Base-by-base conservation (phyloP, 2,888 invertebrate species). In the Mylabris sibirica region DNA sequence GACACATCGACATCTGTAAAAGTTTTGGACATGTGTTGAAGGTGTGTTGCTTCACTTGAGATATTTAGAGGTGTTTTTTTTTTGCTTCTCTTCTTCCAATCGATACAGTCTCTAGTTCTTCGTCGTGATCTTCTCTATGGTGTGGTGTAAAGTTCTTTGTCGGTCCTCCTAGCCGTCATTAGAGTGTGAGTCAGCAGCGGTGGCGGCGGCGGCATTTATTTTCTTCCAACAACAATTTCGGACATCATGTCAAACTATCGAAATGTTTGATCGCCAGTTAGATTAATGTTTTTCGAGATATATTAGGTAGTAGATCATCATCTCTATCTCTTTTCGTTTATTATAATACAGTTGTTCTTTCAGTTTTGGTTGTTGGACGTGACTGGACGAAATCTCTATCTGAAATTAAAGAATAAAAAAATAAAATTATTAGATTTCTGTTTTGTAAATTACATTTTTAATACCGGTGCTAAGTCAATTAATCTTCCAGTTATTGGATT, bases 261-360 rank as follows among this genome's bases (percentile, higher is more conserved):
- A 81, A 81, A 81, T 79, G 79, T 83, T 83, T 83, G 82, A 83
- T 82, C 30, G 82, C 80, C 82, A 81, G 82, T 78, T 83, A 83
- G 83, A 84, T 83, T 84, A 83, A 84, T 84, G 83, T 84, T 84
- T n/a, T 82, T 82, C 81, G 80, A 80, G 81, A 82, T 82, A 82
- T 82, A 57, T 57, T 57, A 57, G 57, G 22, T 11, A 22, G 30
- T 30, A 30, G 30, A 30, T 30, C 30, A 57, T 57, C 57, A 24
- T 57, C 20, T 22, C 22, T 20, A 12, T 57, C 24, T 57, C 57
- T 57, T 57, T 57, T 24, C 24, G 22, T 57, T 22, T 49, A 20
- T 53, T 24, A 57, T 57, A 57, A 22, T 24, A 14, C 68, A 38
- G 60, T 68, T 63, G 65, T 57, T 70, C 65, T 66, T 68, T 60